Conservation (phyloP, 2,113 vertebrate species). For the Physeter macrocephalus region DNA sequence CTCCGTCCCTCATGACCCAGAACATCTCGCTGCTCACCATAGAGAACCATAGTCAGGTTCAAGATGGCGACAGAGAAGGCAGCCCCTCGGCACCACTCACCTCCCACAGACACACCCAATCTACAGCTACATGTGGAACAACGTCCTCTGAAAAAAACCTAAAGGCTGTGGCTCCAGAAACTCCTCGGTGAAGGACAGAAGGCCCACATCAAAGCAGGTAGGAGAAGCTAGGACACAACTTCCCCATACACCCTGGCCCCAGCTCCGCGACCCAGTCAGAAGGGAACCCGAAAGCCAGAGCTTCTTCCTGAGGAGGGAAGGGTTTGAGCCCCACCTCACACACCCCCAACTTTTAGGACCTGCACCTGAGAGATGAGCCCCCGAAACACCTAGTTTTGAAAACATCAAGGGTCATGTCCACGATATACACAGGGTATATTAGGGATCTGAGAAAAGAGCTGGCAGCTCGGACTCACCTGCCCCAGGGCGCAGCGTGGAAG, state of each 20-base stretch:
- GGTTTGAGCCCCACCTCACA: background rate
- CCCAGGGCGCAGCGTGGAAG: background rate
- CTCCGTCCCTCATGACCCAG: background rate
- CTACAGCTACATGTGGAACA: background rate
- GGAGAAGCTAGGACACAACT: fast-evolving
- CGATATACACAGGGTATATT: background rate
- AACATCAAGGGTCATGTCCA: background rate
- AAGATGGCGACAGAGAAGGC: fast-evolving
- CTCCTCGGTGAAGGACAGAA: background rate
- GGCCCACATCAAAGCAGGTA: too few relatives aligned
- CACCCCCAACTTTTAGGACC: background rate
- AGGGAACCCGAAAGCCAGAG: background rate
- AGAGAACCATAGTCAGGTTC: background rate
- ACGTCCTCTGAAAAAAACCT: background rate
- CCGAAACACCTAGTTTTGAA: background rate
- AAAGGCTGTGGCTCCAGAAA: background rate
- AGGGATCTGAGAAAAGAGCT: background rate
- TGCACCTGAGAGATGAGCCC: background rate
- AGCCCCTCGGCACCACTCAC: background rate
- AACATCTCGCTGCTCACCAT: background rate
- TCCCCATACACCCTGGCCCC: fast-evolving
- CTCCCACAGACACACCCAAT: background rate
- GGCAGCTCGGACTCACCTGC: background rate
- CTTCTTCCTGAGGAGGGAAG: background rate
- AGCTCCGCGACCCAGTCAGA: fast-evolving